phyloP scores from a whole-genome alignment of 2,888 invertebrate genomes.

The Timema cristinae region DNA sequence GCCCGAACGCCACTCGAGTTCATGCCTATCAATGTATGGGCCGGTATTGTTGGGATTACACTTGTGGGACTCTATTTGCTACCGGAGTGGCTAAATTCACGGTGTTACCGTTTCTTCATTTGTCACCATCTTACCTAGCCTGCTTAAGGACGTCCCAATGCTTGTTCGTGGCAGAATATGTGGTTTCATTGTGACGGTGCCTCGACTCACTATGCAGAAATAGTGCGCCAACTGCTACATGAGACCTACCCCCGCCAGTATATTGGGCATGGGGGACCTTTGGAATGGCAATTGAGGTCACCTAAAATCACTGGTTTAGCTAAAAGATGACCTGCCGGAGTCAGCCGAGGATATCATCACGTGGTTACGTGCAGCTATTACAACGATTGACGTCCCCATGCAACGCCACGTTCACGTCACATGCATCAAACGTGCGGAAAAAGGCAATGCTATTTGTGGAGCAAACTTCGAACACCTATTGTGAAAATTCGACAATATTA shows the following conservation, averaged over 20 bases:
- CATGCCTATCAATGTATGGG: background rate
- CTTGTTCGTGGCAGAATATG: background rate
- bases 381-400: background rate
- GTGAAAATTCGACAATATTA: background rate
- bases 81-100: background rate
- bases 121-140: background rate
- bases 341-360: background rate
- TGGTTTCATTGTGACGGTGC: conserved; percentile 10
- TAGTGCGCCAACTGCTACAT: background rate
- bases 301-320: background rate
- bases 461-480: background rate
- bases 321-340: background rate
- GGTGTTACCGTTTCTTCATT: background rate
- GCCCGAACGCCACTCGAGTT: background rate
- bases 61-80: background rate
- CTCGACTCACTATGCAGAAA: background rate
- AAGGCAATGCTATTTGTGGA: background rate
- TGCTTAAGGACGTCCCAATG: background rate
- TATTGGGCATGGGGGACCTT: background rate
- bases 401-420: background rate
- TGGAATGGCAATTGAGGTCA: background rate
- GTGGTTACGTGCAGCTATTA: background rate
- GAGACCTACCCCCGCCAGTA: background rate
- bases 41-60: conserved; percentile 1
- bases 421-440: conserved; percentile 6